Evolutionary conservation across 2,113 vertebrate species (phyloP), one percentile per base, ranked within the genome.

Genomic region (Tragulus kanchil): DNA sequence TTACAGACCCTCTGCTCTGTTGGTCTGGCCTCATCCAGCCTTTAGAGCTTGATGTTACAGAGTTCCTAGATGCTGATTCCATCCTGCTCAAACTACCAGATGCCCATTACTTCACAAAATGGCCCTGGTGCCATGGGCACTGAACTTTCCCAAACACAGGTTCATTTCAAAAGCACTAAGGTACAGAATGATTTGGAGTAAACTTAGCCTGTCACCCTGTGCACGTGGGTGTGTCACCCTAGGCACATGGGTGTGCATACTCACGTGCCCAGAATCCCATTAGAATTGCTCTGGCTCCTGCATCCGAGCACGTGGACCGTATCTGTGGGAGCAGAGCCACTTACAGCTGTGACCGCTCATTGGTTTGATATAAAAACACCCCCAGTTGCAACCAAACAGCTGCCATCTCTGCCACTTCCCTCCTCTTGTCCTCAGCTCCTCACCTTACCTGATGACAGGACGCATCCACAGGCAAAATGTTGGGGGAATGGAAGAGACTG

Each of bases 251-350:
- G 36, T 36, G 36, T 36, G 36, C 2, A 36, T 36, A 36, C 31
- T 1, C 0, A 19, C 7, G 0, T 19, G 19, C 25, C 11, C n/a
- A 87, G 31, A 65, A 28, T 58, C 79, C 54, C 10, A 2, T 2
- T 1, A 25, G 25, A 45, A 3, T 12, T 7, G 15, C 11, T 59
- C 9, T 48, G 62, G 11, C 8, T 81, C 69, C 11, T 3, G 36
- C 17, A 0, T 16, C 1, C 8, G 4, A n/a, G 64, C 21, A 45
- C 0, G 0, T 8, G 14, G 50, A 2, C 67, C 1, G 12, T 0
- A 2, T 25, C 1, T 4, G 23, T 52, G 69, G 31, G 42, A 65
- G 11, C 36, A 61, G 36, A 62, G 56, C 25, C 54, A 58, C 45
- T 17, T 25, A 1, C 23, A 16, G 15, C 1, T 6, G 52, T 14